phyloP scores from a whole-genome alignment of 2,797 vertebrate genomes.

The Enteromius radiatus region DNA sequence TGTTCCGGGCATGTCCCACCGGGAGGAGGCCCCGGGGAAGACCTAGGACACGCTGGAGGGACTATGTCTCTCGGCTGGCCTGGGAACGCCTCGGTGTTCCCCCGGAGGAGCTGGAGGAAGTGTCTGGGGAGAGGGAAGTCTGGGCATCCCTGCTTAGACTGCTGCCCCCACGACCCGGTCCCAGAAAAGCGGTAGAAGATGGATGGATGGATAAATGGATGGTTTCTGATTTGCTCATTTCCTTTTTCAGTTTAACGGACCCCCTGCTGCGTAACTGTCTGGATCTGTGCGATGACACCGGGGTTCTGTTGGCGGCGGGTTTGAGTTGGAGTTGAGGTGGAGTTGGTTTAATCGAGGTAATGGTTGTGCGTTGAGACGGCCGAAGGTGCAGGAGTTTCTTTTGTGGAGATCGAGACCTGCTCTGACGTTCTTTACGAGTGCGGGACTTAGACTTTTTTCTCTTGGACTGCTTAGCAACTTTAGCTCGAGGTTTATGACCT shows the following conservation, averaged over 20 bases:
- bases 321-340: conserved; percentile 5
- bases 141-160: no score
- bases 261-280: conserved; percentile 9
- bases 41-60: no score
- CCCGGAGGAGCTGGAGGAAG: no score
- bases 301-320: neutral
- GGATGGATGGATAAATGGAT: no score
- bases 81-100: no score
- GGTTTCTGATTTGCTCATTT: neutral
- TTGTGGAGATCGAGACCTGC: conserved; percentile 1
- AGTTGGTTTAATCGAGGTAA: neutral
- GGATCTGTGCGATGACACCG: neutral
- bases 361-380: neutral
- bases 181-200: no score
- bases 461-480: neutral
- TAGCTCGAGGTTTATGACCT: neutral
- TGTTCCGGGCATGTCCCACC: no score
- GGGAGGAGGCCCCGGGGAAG: no score
- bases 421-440: conserved; percentile 1
- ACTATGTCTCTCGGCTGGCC: no score
- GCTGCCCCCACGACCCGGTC: no score
- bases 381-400: conserved; percentile 14
- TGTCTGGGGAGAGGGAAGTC: no score
- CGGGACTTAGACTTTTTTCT: conserved; percentile 8
- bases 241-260: conserved; percentile 8